Conservation (phyloP, 1,140 invertebrate species). For the Diprion similis region DNA sequence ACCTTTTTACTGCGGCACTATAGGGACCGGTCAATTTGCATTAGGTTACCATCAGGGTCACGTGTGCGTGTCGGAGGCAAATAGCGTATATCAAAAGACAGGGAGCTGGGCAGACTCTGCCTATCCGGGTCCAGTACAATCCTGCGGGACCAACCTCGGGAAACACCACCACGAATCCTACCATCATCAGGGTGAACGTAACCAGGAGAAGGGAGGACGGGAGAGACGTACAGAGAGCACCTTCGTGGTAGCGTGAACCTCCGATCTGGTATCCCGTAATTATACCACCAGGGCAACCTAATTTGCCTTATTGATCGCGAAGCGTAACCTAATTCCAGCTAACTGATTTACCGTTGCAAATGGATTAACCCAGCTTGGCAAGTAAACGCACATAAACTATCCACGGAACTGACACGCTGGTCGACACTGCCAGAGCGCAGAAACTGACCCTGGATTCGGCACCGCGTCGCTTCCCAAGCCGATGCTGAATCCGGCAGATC, state of each 20-base stretch:
- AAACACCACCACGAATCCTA: not conserved
- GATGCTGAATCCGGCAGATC: too few relatives aligned
- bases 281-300: slow-evolving; percentile 30
- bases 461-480: too few relatives aligned
- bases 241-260: not conserved
- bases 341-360: slow-evolving; percentile 44
- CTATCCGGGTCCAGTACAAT: not conserved
- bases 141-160: slow-evolving; percentile 10
- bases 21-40: slow-evolving; percentile 30
- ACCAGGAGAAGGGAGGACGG: not conserved
- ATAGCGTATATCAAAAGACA: not conserved
- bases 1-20: slow-evolving; percentile 39
- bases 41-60: slow-evolving; percentile 13
- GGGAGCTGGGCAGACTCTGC: not conserved
- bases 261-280: not conserved
- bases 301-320: slow-evolving; percentile 49
- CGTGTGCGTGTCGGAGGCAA: slow-evolving; percentile 17
- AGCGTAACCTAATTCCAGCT: slow-evolving; percentile 46
- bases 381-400: slow-evolving; percentile 4
- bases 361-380: slow-evolving; percentile 39
- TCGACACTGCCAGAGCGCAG: slow-evolving; percentile 29
- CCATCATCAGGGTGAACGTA: not conserved
- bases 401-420: slow-evolving; percentile 14
- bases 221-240: not conserved
- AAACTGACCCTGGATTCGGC: slow-evolving; percentile 34